phyloP scores from a whole-genome alignment of 2,888 invertebrate genomes.

The Campopleginae sp. region DNA sequence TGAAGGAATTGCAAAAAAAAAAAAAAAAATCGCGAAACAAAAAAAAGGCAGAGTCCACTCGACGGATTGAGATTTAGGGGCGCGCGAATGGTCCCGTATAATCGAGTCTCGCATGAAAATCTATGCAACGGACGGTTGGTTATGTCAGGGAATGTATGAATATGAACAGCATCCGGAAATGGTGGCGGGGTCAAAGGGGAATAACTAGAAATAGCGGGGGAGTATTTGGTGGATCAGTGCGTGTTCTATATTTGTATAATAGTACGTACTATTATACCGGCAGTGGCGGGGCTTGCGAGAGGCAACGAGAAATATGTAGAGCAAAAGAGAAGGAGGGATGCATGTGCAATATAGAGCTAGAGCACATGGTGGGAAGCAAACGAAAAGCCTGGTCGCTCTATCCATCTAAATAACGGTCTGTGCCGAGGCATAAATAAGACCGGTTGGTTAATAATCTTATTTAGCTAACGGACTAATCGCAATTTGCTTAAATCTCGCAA shows the following conservation, averaged over 20 bases:
- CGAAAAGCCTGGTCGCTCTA: conserved; percentile 63
- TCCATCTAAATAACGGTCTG: conserved; percentile 73
- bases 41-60: conserved; percentile 34
- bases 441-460: conserved; percentile 80
- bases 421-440: conserved; percentile 78
- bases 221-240: conserved; percentile 61
- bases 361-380: conserved; percentile 49
- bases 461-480: conserved; percentile 80
- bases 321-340: conserved; percentile 15
- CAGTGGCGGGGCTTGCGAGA: conserved; percentile 7
- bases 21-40: not conserved
- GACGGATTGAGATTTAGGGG: conserved; percentile 68
- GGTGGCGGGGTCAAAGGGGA: conserved; percentile 15
- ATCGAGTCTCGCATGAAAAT: conserved; percentile 70
- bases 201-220: conserved; percentile 68
- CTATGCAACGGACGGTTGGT: conserved; percentile 61
- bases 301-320: conserved; percentile 16
- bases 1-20: not conserved
- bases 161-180: conserved; percentile 65
- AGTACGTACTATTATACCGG: conserved; percentile 64
- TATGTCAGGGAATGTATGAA: conserved; percentile 64
- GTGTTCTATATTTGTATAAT: conserved; percentile 61
- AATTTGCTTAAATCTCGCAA: conserved; percentile 80
- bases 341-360: not conserved
- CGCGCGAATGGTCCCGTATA: conserved; percentile 62